A percentile compares a stretch with the other conserved stretches of the same genome.
phyloP scores from a whole-genome alignment of 2,797 vertebrate genomes.

The Mallotus villosus region DNA sequence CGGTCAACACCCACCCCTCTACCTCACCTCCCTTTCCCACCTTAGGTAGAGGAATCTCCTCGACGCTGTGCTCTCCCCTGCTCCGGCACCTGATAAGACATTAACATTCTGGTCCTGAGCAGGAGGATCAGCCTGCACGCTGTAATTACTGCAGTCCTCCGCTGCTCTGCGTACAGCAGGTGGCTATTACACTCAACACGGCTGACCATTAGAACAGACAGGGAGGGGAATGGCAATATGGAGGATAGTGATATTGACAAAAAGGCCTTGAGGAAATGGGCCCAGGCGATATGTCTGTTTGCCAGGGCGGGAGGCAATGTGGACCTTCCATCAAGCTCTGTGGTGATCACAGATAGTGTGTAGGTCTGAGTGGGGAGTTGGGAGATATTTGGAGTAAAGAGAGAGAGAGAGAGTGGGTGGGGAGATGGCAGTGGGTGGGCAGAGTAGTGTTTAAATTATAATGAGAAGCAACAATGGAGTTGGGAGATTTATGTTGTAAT shows the following conservation, averaged over 20 bases:
- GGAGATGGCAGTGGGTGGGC: not conserved
- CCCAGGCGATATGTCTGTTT: not conserved
- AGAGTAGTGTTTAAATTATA: not conserved
- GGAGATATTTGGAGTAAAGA: not conserved
- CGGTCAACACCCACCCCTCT: not conserved
- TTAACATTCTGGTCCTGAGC: conserved; percentile 57
- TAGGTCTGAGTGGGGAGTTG: not conserved
- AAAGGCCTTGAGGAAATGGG: not conserved
- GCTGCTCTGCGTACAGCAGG: conserved; percentile 45
- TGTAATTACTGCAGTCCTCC: conserved; percentile 31
- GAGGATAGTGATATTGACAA: not conserved
- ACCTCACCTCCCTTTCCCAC: not conserved
- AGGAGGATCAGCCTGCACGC: conserved; percentile 43
- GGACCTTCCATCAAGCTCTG: not conserved
- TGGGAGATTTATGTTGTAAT: not conserved
- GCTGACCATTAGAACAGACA: conserved; percentile 24
- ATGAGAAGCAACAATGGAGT: not conserved
- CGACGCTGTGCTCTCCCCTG: conserved; percentile 15
- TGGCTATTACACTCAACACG: conserved; percentile 40
- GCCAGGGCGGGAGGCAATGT: not conserved
- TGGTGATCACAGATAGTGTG: not conserved
- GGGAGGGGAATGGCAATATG: not conserved
- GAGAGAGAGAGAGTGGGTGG: not conserved
- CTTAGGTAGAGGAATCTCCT: conserved; percentile 2
- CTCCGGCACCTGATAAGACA: conserved; percentile 40